These are phyloP conservation scores for Ophthalmolycus amberensis DNA, from an alignment of 2,113 vertebrate genomes.

Conservation along the genomic window DNA sequence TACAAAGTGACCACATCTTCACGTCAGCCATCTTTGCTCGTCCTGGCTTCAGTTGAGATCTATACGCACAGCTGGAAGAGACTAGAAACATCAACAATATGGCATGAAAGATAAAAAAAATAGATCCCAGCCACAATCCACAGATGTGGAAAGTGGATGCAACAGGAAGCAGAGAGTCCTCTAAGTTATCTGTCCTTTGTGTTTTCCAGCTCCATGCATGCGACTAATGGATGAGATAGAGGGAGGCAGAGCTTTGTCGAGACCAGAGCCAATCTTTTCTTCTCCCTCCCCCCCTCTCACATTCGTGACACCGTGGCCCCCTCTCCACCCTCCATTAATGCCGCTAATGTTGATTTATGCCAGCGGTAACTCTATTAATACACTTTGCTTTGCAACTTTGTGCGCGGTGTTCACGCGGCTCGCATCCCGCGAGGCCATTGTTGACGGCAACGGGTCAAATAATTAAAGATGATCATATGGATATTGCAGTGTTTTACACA, in stretches of 20 bases:
- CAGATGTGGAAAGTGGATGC: conserved; percentile 31
- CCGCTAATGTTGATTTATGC: conserved; percentile 60
- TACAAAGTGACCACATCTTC: conserved; percentile 39
- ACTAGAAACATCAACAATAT: conserved; percentile 28
- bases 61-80: conserved; percentile 6
- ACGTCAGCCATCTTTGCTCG: conserved; percentile 31
- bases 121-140: conserved; percentile 4
- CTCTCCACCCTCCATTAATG: conserved; percentile 47
- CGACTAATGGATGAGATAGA: conserved; percentile 77
- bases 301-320: conserved; percentile 48
- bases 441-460: background rate
- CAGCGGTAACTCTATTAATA: conserved; percentile 54
- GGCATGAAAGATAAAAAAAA: conserved; percentile 23
- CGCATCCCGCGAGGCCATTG: background rate
- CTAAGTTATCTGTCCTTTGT: conserved; percentile 75
- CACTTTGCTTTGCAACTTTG: conserved; percentile 39
- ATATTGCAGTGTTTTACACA: background rate
- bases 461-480: background rate
- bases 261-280: conserved; percentile 58
- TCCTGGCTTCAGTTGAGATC: conserved; percentile 27
- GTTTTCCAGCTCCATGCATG: conserved; percentile 55
- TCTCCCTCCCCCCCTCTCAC: conserved; percentile 41
- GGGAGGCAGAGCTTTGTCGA: conserved; percentile 73
- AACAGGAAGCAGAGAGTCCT: conserved; percentile 55
- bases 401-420: background rate